Base-by-base conservation (phyloP, 2,888 invertebrate genomes). In the Chloromyia formosa region DNA sequence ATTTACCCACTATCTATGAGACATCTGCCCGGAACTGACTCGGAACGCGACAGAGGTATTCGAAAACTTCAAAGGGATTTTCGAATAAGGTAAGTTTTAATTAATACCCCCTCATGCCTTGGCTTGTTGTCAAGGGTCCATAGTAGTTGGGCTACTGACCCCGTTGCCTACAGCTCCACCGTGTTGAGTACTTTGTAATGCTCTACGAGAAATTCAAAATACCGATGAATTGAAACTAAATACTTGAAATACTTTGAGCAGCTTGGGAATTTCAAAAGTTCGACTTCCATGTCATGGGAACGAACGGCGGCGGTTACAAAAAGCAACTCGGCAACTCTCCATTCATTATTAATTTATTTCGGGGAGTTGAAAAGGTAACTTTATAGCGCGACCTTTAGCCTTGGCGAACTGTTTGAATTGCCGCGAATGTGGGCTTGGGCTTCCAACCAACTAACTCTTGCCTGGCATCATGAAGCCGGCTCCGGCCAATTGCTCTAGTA, bases 21-120 rank as follows among this genome's bases (percentile, higher is more conserved):
- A 66, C 66, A 66, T 42, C 45, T 18, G 16, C 45, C 1, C 49
- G 22, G 14, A 45, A 23, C 49, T 20, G 35, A 45, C 42, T 35
- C 1, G 16, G 66, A 66, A 27, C 66, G 66, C 66, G 66, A 66
- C 66, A 66, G 45, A 66, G 66, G 49, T 45, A 66, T 49, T 35
- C 66, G 66, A 66, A 66, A 66, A 66, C 66, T 66, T 66, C 66
- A 66, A 66, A 66, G 49, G 35, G 66, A 66, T 45, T 66, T 66
- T 18, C 66, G 66, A 66, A 66, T 66, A 66, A 66, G 66, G 66
- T 66, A 66, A 66, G 66, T 66, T 66, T 66, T 66, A 66, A 66
- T 66, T 66, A 66, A 66, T 66, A 66, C 49, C 18, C 66, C 35
- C 60, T n/a, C 40, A 12, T 16, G 35, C 40, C 62, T 40, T 20